Evolutionary conservation across 2,797 vertebrate genomes (phyloP), one percentile per base, ranked within the genome.

Genomic region (Pseudochromis fuscus): DNA sequence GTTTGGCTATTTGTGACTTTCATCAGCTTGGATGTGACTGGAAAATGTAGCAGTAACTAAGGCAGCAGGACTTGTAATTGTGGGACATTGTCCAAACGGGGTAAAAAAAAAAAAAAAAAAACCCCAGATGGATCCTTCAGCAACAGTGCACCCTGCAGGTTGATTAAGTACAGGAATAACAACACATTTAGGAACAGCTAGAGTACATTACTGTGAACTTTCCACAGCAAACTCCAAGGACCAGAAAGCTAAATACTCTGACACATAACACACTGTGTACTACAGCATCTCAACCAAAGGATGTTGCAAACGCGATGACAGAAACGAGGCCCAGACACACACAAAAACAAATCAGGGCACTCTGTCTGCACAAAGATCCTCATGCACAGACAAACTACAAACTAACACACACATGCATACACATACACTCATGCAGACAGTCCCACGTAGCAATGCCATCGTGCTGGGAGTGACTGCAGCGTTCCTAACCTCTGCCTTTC

Each of bases 71-170:
- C 49, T 65, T 81, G 55, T 64, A 63, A 58, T 67, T 83, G 30
- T 73, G 52, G 64, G 50, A 72, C 44, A 62, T 16, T 24, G 46
- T 85, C 60, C 76, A 85, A 61, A 31, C 35, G 28, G 76, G 82
- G 63, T 74, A 70, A 81, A n/a, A n/a, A n/a, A n/a, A n/a, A n/a
- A n/a, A n/a, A n/a, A n/a, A n/a, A n/a, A n/a, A n/a, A 85, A 67
- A 8, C 21, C 65, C 75, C 67, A 27, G 33, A n/a, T 73, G 58
- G 50, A 85, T 81, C 75, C 84, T 86, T 87, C 71, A 82, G 77
- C 88, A 92, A 91, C 85, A 93, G 87, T 72, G 84, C 89, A 79
- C 89, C 89, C 91, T 91, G 75, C 80, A 92, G 92, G 90, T 58
- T 57, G 82, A 66, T 64, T 48, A 53, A 64, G 50, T 79, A 79